A percentile compares a stretch with the other conserved stretches of the same genome.
Conservation (phyloP, 2,888 invertebrate genomes). For the Cyrtodaria siliqua region DNA sequence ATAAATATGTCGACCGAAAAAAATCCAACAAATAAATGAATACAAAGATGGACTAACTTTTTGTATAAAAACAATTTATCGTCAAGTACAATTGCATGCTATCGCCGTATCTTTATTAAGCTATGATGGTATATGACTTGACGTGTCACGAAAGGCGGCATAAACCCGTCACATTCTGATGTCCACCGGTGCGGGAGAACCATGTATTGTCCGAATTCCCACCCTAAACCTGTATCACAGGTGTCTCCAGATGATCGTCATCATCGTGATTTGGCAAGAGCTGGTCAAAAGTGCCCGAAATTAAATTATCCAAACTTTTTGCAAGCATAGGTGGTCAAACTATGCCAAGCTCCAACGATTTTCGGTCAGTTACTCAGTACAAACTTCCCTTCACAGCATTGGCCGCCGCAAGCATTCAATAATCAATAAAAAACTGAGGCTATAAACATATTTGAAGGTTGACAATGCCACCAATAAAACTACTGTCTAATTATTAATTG, state of each 20-base stretch:
- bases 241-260: constrained; percentile 39
- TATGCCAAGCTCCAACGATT: not conserved
- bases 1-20: too few relatives aligned
- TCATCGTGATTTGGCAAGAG: constrained; percentile 18
- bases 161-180: constrained; percentile 27
- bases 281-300: not conserved
- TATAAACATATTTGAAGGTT: constrained; percentile 59
- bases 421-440: constrained; percentile 53
- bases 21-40: too few relatives aligned
- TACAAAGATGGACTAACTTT: too few relatives aligned
- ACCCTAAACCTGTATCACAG: constrained; percentile 40
- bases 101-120: too few relatives aligned
- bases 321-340: constrained; percentile 30
- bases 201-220: constrained; percentile 39
- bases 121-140: constrained; percentile 3
- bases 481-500: constrained; percentile 62
- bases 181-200: constrained; percentile 4
- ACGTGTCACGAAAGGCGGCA: constrained; percentile 18
- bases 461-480: constrained; percentile 56
- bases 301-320: constrained; percentile 17
- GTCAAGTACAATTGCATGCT: too few relatives aligned
- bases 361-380: constrained; percentile 36
- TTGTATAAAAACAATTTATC: too few relatives aligned
- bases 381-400: constrained; percentile 29
- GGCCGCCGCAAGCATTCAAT: constrained; percentile 26